These are phyloP conservation scores for Himalopsyche japonica DNA, from an alignment of 2,888 invertebrate genomes.

Conservation along the genomic window DNA sequence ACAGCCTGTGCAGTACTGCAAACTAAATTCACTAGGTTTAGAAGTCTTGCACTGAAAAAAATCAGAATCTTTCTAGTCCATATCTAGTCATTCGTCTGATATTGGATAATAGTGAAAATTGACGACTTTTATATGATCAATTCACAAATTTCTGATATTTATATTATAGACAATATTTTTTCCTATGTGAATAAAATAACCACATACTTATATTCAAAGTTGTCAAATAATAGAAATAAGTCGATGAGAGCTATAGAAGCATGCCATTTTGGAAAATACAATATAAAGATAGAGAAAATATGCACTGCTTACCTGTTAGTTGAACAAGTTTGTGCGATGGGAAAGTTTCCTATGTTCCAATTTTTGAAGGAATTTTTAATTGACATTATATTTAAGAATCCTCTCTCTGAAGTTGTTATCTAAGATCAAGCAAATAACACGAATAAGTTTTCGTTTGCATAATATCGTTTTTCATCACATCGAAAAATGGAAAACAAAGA, in stretches of 20 bases:
- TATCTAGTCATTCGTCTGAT: background rate
- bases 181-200: too few species aligned
- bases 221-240: too few species aligned
- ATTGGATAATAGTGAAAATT: too few species aligned
- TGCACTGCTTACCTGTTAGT: slow-evolving; percentile 6
- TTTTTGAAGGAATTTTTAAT: slow-evolving; percentile 9
- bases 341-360: slow-evolving; percentile 1
- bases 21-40: slow-evolving; percentile 63
- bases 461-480: too few species aligned
- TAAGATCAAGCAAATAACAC: background rate
- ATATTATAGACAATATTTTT: too few species aligned
- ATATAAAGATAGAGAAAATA: too few species aligned
- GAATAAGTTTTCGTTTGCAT: background rate
- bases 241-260: too few species aligned
- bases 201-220: too few species aligned
- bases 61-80: background rate
- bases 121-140: too few species aligned
- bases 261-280: too few species aligned
- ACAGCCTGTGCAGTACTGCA: slow-evolving; percentile 68
- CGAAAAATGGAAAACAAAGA: too few species aligned
- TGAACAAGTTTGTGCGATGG: slow-evolving; percentile 5
- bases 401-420: background rate
- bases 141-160: too few species aligned
- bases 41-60: slow-evolving; percentile 49
- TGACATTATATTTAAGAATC: slow-evolving; percentile 14